Conservation (phyloP, 1,140 invertebrate genomes). For the Ericerus pela region DNA sequence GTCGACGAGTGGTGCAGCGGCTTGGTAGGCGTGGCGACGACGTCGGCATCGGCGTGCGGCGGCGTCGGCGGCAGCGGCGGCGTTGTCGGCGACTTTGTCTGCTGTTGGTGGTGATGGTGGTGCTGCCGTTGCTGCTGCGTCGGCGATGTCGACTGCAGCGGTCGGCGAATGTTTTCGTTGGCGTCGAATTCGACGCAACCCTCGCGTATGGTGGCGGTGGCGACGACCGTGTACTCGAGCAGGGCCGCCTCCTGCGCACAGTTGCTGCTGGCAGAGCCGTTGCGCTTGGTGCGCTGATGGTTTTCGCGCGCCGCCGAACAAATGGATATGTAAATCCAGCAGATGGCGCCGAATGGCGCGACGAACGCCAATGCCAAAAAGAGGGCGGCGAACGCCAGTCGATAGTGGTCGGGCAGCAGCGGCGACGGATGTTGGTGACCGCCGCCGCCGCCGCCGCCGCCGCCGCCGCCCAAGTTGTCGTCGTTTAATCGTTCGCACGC, state of each 20-base stretch:
- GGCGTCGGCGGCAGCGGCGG: neutral
- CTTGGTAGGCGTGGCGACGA: neutral
- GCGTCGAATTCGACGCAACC: neutral
- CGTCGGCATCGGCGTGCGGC: neutral
- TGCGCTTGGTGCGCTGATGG: slow-evolving; percentile 36
- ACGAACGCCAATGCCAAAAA: slow-evolving; percentile 29
- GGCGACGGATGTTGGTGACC: neutral
- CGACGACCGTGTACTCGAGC: neutral
- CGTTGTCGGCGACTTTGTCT: neutral
- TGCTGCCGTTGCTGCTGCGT: neutral
- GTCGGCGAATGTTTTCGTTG: neutral
- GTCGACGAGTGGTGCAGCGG: slow-evolving; percentile 18
- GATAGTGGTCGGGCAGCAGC: slow-evolving; percentile 9
- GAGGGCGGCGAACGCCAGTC: slow-evolving; percentile 18
- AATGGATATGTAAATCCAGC: slow-evolving; percentile 39
- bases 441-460: neutral
- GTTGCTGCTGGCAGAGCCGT: slow-evolving; percentile 28
- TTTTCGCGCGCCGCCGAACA: slow-evolving; percentile 36
- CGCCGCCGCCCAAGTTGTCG: neutral
- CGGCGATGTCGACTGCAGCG: neutral
- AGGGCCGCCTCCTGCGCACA: slow-evolving; percentile 4
- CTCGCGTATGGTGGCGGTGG: neutral
- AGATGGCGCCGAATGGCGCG: slow-evolving; percentile 34
- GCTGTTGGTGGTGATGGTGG: neutral
- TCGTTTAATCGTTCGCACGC: neutral